phyloP scores from a whole-genome alignment of 2,888 invertebrate species.

The Venusia cambrica region DNA sequence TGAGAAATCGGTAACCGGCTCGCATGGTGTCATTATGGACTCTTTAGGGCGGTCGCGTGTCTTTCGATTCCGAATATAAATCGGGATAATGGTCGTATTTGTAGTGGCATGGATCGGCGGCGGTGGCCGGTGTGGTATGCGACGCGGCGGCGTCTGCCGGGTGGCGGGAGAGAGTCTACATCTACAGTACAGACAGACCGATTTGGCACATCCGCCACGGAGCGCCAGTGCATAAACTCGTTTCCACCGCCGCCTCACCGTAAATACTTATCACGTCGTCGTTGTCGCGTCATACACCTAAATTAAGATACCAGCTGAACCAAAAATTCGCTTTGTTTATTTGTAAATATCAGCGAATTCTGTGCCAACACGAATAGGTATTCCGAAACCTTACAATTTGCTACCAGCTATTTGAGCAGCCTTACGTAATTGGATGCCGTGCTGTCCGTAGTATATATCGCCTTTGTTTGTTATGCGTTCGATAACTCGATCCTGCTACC shows the following conservation, averaged over 20 bases:
- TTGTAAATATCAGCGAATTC: slow-evolving; percentile 30
- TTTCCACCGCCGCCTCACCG: slow-evolving; percentile 55
- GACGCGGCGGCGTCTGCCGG: slow-evolving; percentile 72
- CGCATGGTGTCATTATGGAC: slow-evolving; percentile 36
- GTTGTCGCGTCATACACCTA: slow-evolving; percentile 41
- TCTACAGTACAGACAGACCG: too few species aligned
- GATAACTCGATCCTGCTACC: slow-evolving; percentile 57
- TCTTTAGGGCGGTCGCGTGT: slow-evolving; percentile 40
- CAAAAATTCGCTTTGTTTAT: slow-evolving; percentile 34
- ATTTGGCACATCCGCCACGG: slow-evolving; percentile 78
- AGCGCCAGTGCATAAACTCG: slow-evolving; percentile 53
- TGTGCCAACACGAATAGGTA: slow-evolving; percentile 46
- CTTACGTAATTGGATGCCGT: slow-evolving; percentile 30
- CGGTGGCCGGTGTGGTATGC: slow-evolving; percentile 73
- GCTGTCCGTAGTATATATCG: slow-evolving; percentile 43
- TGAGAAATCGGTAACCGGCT: slow-evolving; percentile 42
- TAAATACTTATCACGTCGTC: slow-evolving; percentile 70
- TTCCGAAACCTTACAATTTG: slow-evolving; percentile 17
- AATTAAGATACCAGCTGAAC: slow-evolving; percentile 39
- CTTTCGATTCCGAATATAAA: slow-evolving; percentile 40
- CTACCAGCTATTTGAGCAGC: slow-evolving; percentile 18
- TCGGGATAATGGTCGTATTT: slow-evolving; percentile 40
- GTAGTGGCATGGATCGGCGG: slow-evolving; percentile 51
- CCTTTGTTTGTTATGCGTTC: slow-evolving; percentile 58
- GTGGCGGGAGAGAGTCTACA: slow-evolving; percentile 61